Evolutionary conservation across 2,113 vertebrate genomes (phyloP), one percentile per base, ranked within the genome.

Genomic region (Tetraodon nigroviridis): DNA sequence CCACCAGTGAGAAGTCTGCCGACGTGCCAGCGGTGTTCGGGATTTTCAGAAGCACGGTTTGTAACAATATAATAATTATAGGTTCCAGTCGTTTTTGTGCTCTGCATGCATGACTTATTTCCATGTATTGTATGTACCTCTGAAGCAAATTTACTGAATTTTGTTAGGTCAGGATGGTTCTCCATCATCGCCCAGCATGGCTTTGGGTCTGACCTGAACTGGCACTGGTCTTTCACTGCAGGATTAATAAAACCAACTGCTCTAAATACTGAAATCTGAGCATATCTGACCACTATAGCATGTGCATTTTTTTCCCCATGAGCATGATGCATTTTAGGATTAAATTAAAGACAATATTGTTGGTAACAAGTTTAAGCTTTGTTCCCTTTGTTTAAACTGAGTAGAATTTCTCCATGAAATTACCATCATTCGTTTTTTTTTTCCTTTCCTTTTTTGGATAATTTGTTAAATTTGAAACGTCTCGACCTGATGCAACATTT

Each of bases 181-280:
- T 27, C 24, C 24, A 27, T 27, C 24, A 27, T 6, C 24, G 24
- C 24, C 42, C 40, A 55, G 58, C 57, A 32, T 29, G 52, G 51
- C 17, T 37, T 37, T 37, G 29, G 29, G 20, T 58, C 59, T 19
- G 55, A 60, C 70, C 62, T 62, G 60, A 49, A 48, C 61, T 75
- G 73, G 67, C 67, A 72, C 61, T 67, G 57, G 58, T 73, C 42
- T 69, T 49, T 50, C 63, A 59, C 50, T 1, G 17, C 61, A 47
- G 51, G 76, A 79, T 85, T 81, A 83, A 61, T 61, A 50, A 54
- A 56, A 69, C 74, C 74, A 32, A 63, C 62, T 67, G 54, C 56
- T 63, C 66, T 50, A 79, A 74, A 79, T 55, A 57, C 45, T 40
- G 48, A 62, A 19, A 64, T 49, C 16, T 49, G 42, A 40, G 53